A percentile compares a stretch with the other conserved stretches of the same genome.
phyloP scores from a whole-genome alignment of 1,140 invertebrate genomes.

The Acromyrmex echinatior region DNA sequence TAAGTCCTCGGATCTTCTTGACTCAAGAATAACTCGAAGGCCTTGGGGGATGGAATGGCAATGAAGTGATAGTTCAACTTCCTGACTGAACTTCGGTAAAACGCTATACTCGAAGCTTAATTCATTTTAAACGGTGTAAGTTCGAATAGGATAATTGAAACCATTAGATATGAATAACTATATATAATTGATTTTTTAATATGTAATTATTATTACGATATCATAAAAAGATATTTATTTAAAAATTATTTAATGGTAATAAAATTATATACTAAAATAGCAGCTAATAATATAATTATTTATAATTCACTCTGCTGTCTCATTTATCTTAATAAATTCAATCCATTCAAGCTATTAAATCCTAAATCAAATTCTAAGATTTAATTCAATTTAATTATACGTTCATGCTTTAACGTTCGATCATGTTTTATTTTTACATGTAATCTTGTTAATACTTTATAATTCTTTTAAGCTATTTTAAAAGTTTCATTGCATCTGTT shows the following conservation, averaged over 20 bases:
- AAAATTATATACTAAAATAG: neutral
- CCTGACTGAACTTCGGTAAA: constrained; percentile 21
- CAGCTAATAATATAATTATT: constrained; percentile 17
- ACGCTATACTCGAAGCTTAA: constrained; percentile 24
- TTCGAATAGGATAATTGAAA: constrained; percentile 1
- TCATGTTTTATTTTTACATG: neutral
- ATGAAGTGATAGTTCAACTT: constrained; percentile 51
- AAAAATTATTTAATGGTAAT: neutral
- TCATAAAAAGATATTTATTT: neutral
- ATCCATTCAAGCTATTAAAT: neutral
- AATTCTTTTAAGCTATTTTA: too few relatives aligned
- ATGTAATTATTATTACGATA: neutral
- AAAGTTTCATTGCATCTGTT: neutral
- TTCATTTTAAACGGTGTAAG: constrained; percentile 33
- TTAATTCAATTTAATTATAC: neutral
- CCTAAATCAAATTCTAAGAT: neutral
- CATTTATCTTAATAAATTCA: neutral
- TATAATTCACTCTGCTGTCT: neutral
- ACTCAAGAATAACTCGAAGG: constrained; percentile 38
- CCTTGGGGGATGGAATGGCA: constrained; percentile 28
- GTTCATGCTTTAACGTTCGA: neutral
- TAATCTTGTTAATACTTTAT: neutral
- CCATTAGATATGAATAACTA: neutral
- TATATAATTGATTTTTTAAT: constrained; percentile 3
- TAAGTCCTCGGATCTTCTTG: constrained; percentile 51